Base-by-base conservation (phyloP, 2,113 vertebrate genomes). In the Coregonus clupeaformis region DNA sequence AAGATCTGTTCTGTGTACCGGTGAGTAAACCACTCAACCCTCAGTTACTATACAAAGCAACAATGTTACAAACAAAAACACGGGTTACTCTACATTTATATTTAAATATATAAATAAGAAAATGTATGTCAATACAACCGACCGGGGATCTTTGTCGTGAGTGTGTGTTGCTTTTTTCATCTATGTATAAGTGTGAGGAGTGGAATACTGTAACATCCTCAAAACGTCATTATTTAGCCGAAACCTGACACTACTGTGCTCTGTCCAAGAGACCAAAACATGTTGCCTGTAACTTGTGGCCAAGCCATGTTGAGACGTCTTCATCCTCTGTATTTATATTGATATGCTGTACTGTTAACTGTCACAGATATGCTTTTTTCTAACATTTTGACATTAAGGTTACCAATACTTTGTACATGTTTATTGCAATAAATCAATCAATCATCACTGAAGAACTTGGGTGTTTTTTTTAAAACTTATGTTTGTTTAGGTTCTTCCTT, bases 371-470 rank as follows among this genome's bases (percentile, higher is more conserved):
- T 94, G 94, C 94, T 95, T 96, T 95, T 98, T 97, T 52, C 96
- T 96, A 96, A 97, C 91, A 92, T 93, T 96, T 96, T 95, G 96
- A 96, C 84, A 77, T 92, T 87, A 93, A 90, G 91, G 94, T 95
- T 97, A 95, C 93, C 92, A 94, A 95, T 95, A 96, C 95, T 96
- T 96, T 98, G 95, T 97, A 96, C 93, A 91, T 93, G 90, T 42
- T 12, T 86, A 92, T 91, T 93, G 91, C 93, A 94, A 94, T 93
- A 92, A 93, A 94, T 89, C 83, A 91, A 90, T 87, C 83, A 76
- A 52, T 77, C 57, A 45, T 68, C 11, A 42, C 25, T 47, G 36
- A 42, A 42, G 27, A 16, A 30, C 18, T 32, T 32, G 14, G 27
- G 14, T 11, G 2, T n/a, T 36, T n/a, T 36, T 13, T 12, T n/a